These are phyloP conservation scores for Gryon sp. DNA, from an alignment of 1,140 invertebrate species.

Conservation along the genomic window DNA sequence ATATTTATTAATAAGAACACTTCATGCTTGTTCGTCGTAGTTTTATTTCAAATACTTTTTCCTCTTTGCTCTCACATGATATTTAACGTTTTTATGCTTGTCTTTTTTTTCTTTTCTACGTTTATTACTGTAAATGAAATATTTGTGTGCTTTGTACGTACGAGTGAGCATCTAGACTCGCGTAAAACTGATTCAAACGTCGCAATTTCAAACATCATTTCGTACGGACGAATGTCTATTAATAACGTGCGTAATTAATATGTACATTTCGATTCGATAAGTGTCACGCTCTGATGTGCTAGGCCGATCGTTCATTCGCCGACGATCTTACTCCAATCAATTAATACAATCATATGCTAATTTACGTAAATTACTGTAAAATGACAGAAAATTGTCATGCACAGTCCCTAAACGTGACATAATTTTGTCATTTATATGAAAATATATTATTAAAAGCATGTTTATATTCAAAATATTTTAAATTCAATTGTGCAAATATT, in stretches of 20 bases:
- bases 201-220: background rate
- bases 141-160: slow-evolving; percentile 7
- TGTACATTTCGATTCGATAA: slow-evolving; percentile 1
- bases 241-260: background rate
- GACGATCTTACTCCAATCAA: slow-evolving; percentile 15
- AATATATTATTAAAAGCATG: too few species aligned
- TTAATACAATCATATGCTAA: slow-evolving; percentile 6
- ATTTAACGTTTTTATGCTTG: too few species aligned
- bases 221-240: background rate
- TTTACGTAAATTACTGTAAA: slow-evolving; percentile 2
- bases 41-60: background rate
- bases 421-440: too few species aligned
- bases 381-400: slow-evolving; percentile 15
- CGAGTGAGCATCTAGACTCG: slow-evolving; percentile 7
- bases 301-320: too few species aligned
- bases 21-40: slow-evolving; percentile 18
- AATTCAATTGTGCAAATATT: too few species aligned
- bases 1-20: slow-evolving; percentile 34
- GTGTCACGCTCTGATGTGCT: background rate
- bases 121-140: slow-evolving; percentile 22
- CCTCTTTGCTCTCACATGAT: background rate
- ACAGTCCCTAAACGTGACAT: too few species aligned
- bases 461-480: too few species aligned
- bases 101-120: slow-evolving; percentile 3
- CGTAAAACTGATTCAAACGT: slow-evolving; percentile 2